Evolutionary conservation across 2,888 invertebrate genomes (phyloP), one percentile per base, ranked within the genome.

Genomic region (Leptinotarsa juncta): DNA sequence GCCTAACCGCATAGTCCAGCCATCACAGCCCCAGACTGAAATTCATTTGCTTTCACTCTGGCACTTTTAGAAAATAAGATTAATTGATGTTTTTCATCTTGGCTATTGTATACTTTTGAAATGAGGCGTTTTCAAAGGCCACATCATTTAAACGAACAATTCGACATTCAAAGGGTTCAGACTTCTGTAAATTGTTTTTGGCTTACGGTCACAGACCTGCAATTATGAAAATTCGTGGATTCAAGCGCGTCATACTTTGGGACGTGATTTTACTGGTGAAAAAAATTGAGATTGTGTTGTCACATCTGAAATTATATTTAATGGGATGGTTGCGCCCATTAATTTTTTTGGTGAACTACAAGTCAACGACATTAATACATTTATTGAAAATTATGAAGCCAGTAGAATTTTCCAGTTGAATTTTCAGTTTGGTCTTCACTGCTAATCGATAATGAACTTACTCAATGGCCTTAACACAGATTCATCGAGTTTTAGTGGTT

Each of bases 11-110:
- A n/a, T 16, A 62, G 4, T 32, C 26, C 42, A 5, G 10, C 16
- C 5, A 26, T 32, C 7, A 32, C 7, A 62, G 42, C 7, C 32
- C 62, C n/a, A n/a, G 62, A 32, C 62, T 62, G 32, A n/a, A 62
- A 62, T 62, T 62, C 15, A 62, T 62, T 62, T 32, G 7, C 32
- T 62, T 62, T 62, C 32, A 32, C 62, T 16, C 32, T n/a, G 32
- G n/a, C 62, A n/a, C 62, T 23, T 62, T 62, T 3, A 14, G 26
- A 16, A 62, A 62, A 62, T 57, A 32, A 62, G 62, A 62, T 62
- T 42, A 62, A 62, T 62, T 62, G 62, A 62, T 62, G 62, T 62
- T 62, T 62, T 62, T 62, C 12, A 16, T 32, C 62, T 62, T 32
- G 32, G 32, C 32, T 16, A 62, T 62, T 62, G 62, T 62, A 62